These are phyloP conservation scores for Tenthredo notha DNA, from an alignment of 2,888 invertebrate genomes.

Conservation along the genomic window DNA sequence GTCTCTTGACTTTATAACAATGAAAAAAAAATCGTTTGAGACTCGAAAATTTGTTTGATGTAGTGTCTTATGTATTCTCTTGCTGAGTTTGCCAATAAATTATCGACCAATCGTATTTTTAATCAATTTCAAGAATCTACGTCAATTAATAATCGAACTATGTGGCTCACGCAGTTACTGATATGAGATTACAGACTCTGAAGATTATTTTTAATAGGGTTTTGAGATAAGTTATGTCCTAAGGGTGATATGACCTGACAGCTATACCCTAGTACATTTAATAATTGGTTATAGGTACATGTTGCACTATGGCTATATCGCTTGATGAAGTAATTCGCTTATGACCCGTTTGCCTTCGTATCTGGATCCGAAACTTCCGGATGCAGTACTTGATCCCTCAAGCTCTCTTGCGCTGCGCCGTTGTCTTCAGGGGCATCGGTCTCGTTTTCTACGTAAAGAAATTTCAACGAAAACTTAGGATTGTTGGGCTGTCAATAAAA, in stretches of 20 bases:
- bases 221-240: not conserved
- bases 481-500: not conserved
- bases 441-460: not conserved
- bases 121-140: not conserved
- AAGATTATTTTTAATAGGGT: not conserved
- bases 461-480: not conserved
- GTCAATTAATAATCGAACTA: slow-evolving; percentile 1
- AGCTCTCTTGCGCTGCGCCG: not conserved
- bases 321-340: not conserved
- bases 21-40: not conserved
- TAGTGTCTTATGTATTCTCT: not conserved
- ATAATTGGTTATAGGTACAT: slow-evolving; percentile 9
- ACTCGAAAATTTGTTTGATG: not conserved
- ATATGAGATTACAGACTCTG: slow-evolving; percentile 15
- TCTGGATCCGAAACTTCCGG: not conserved
- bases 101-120: not conserved
- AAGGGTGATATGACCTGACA: slow-evolving; percentile 6
- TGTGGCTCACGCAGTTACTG: not conserved
- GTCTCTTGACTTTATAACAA: not conserved
- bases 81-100: not conserved
- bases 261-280: not conserved
- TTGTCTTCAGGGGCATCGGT: not conserved
- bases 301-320: slow-evolving; percentile 20
- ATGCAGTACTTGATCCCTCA: not conserved
- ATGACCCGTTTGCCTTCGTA: not conserved